Evolutionary conservation across 2,888 invertebrate species (phyloP).

Genomic region (Cosmorhoe ocellata): DNA sequence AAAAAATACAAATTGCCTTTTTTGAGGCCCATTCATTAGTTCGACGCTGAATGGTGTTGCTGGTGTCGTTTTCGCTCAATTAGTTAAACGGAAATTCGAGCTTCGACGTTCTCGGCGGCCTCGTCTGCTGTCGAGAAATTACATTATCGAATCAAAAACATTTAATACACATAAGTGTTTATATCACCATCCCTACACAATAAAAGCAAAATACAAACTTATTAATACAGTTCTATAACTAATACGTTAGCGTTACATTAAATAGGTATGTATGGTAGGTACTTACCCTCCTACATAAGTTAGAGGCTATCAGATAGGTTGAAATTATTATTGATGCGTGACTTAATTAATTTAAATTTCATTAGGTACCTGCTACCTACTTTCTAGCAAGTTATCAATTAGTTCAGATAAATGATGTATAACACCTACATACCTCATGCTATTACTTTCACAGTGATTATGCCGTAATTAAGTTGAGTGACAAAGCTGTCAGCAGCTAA

Average conservation of each 20-base stretch:
- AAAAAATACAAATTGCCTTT: slow-evolving; percentile 82
- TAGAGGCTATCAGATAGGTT: not conserved
- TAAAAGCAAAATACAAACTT: too few species aligned
- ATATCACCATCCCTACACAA: too few species aligned
- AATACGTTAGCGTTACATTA: too few species aligned
- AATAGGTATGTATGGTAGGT: too few species aligned
- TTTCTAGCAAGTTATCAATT: slow-evolving; percentile 25
- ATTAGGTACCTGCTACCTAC: slow-evolving; percentile 4
- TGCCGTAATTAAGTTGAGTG: slow-evolving; percentile 18
- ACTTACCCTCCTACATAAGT: too few species aligned
- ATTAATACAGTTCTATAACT: too few species aligned
- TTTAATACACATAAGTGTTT: too few species aligned
- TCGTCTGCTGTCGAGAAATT: not conserved
- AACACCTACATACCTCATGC: slow-evolving; percentile 17
- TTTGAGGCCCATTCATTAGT: slow-evolving; percentile 79
- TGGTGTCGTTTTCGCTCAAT: slow-evolving; percentile 81
- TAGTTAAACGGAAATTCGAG: slow-evolving; percentile 78
- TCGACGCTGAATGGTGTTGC: slow-evolving; percentile 72
- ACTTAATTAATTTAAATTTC: slow-evolving; percentile 4
- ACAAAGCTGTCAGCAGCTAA: slow-evolving; percentile 22
- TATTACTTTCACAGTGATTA: slow-evolving; percentile 29
- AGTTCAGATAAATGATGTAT: slow-evolving; percentile 19
- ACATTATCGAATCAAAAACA: too few species aligned
- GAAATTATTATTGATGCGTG: slow-evolving; percentile 1
- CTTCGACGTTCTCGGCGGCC: slow-evolving; percentile 36